Evolutionary conservation across 2,888 invertebrate genomes (phyloP), one percentile per base, ranked within the genome.

Genomic region (Clitarchus hookeri): DNA sequence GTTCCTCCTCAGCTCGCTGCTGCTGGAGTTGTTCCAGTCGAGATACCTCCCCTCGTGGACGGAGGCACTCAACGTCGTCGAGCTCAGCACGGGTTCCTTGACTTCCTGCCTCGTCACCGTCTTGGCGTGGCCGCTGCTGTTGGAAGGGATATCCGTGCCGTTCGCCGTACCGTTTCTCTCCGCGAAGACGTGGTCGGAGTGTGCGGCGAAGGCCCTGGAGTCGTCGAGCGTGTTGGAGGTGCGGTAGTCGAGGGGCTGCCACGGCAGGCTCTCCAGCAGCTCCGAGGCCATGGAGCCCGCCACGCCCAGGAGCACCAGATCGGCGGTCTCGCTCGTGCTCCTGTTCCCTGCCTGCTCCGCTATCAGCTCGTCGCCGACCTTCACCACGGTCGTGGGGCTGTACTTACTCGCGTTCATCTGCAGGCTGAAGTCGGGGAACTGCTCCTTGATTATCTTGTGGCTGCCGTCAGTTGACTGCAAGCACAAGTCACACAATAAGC

Each of bases 341-440:
- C 82, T 87, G 79, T 85, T 77, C 83, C 85, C 13, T 8, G 86
- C 84, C 48, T 85, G 77, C 77, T 89, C 89, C 25, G 89, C 88
- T 36, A 90, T 88, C 12, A 91, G 90, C 88, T 92, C 91, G 86
- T 91, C 90, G 25, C 92, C 92, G 26, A 92, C 90, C 88, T 90
- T 90, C 0, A 92, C 90, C 0, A 92, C 91, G 87, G 91, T 91
- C 0, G 92, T 92, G 44, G 91, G 91, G 13, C 90, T 89, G 87
- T 91, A 91, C 36, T 84, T 85, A n/a, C 82, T 82, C 19, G 11
- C 82, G 36, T 82, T 82, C 11, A 23, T 82, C 82, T 82, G 82
- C 44, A 1, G 23, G 65, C 23, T 65, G 65, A 65, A 65, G 65
- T 65, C 65, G 19, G 65, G 65, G 65, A 65, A 65, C 65, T 65